A percentile compares a stretch with the other conserved stretches of the same genome.
Evolutionary conservation across 2,113 vertebrate species (phyloP).

Genomic region (Murina feae): DNA sequence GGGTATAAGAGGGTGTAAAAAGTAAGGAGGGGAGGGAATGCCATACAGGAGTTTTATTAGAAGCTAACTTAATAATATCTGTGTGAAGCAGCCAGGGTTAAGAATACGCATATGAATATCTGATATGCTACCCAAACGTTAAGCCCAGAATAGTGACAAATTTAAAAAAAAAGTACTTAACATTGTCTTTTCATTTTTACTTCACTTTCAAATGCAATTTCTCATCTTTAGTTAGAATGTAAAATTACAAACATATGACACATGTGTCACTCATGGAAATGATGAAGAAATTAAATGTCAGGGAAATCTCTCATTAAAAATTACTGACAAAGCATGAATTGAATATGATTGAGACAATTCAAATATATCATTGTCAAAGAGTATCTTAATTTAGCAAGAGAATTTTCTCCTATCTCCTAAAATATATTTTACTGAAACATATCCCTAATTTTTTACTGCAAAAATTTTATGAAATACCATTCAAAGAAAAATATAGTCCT

Average conservation of each 20-base stretch:
- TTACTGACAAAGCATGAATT: not conserved
- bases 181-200: not conserved
- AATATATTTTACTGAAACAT: not conserved
- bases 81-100: not conserved
- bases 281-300: conserved; percentile 3
- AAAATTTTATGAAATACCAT: not conserved
- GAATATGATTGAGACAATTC: not conserved
- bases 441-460: not conserved
- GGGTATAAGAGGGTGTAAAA: not conserved
- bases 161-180: not conserved
- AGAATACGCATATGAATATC: no score
- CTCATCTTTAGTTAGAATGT: not conserved
- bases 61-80: not conserved
- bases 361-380: not conserved
- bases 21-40: not conserved
- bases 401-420: not conserved
- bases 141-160: not conserved
- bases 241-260: not conserved
- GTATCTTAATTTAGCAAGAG: not conserved
- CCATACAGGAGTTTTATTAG: not conserved
- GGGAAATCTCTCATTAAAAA: not conserved
- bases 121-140: not conserved
- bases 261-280: not conserved
- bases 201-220: not conserved
- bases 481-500: not conserved